A percentile compares a stretch with the other conserved stretches of the same genome.
Conservation (phyloP, 2,888 invertebrate genomes). For the Acrobasis suavella region DNA sequence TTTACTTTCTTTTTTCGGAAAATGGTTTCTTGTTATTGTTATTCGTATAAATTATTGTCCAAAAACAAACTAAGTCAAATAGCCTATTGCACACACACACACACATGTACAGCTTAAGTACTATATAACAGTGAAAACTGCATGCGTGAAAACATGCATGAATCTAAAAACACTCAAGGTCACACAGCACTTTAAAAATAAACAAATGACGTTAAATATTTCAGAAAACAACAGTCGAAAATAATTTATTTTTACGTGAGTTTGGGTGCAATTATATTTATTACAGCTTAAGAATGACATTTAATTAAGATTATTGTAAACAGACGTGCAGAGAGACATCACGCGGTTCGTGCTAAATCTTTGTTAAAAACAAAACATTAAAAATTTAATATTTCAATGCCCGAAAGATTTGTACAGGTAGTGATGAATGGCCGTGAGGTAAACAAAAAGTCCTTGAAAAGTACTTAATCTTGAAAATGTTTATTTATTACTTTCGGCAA, state of each 20-base stretch:
- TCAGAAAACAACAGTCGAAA: background rate
- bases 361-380: no score
- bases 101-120: no score
- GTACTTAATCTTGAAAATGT: background rate
- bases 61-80: no score
- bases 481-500: no score
- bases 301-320: background rate
- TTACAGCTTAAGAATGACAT: background rate
- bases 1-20: no score
- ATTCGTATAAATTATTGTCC: no score
- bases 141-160: constrained; percentile 1
- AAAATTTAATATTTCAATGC: background rate
- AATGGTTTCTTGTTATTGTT: no score
- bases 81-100: no score
- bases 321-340: background rate
- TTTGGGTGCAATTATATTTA: background rate
- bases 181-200: background rate
- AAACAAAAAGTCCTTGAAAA: background rate
- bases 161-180: background rate
- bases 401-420: background rate
- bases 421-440: background rate
- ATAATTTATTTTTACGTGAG: background rate
- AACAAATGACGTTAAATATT: background rate
- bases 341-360: background rate
- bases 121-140: background rate